Conservation (phyloP, 2,888 invertebrate species). For the Sthenelais limicola region DNA sequence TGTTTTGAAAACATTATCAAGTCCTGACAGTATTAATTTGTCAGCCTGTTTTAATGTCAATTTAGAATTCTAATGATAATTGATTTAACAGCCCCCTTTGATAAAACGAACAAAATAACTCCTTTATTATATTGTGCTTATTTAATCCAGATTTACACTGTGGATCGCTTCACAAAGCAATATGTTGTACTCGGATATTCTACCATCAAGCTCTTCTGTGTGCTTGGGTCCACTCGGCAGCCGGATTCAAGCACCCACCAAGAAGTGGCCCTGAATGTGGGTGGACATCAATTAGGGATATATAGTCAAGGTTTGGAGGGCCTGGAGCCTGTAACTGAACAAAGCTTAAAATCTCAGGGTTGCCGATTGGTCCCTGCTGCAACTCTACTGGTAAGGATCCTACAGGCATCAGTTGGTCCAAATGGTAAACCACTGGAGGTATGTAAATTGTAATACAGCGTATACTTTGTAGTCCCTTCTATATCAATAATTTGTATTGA, state of each 20-base stretch:
- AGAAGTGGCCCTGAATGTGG: conserved; percentile 69
- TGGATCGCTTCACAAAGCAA: conserved; percentile 64
- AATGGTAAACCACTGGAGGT: conserved; percentile 68
- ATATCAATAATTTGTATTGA: too few relatives aligned
- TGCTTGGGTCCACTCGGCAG: conserved; percentile 67
- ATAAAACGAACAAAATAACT: too few relatives aligned
- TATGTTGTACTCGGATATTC: conserved; percentile 68
- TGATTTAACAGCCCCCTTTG: too few relatives aligned
- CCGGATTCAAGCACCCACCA: conserved; percentile 51
- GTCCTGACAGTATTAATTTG: too few relatives aligned
- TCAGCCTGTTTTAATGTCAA: too few relatives aligned
- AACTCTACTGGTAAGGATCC: conserved; percentile 64
- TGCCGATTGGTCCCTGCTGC: conserved; percentile 66
- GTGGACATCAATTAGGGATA: conserved; percentile 68
- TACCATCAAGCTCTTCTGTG: conserved; percentile 68
- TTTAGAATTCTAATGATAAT: too few relatives aligned
- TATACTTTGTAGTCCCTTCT: too few relatives aligned
- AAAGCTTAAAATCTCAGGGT: conserved; percentile 58
- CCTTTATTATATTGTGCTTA: too few relatives aligned
- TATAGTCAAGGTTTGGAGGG: conserved; percentile 67
- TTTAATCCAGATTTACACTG: conserved; percentile 71
- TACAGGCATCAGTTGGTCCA: conserved; percentile 64
- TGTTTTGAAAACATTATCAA: too few relatives aligned
- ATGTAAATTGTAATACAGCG: conserved; percentile 10
- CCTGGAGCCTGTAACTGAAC: conserved; percentile 63